Base-by-base conservation (phyloP, 2,888 invertebrate species). In the Drosophila cracens region DNA sequence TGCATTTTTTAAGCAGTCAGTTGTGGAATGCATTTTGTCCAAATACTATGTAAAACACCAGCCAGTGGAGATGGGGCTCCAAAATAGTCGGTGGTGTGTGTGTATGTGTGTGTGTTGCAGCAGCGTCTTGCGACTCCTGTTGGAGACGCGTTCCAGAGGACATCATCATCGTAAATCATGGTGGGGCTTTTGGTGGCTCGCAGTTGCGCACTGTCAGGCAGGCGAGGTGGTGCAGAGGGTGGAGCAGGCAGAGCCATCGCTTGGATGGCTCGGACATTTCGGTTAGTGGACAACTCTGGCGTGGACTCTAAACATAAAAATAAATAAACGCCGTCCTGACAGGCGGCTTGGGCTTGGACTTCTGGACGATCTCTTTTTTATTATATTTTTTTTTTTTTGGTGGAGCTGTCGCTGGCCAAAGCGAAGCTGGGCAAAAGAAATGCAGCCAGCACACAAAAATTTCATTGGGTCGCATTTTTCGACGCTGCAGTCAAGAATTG, bases 261-360 rank as follows among this genome's bases (percentile, higher is more conserved):
- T 67, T 57, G 70, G 46, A 62, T 43, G 60, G 57, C 46, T 66
- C 34, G 71, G 79, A 65, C 75, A 75, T 67, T 81, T 71, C 46
- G 74, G 65, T 63, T 80, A 57, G 63, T 69, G 78, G 63, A 69
- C 71, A 57, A 34, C 33, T 29, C 49, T 57, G 64, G 60, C 49
- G 27, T 29, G 51, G 69, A 74, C 82, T 82, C 81, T 82, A 91
- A 92, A 91, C 90, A 91, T 91, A 90, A 92, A 91, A 91, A 91
- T 90, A 92, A 92, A 92, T 91, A 91, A 89, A 89, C 87, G 82
- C 84, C 82, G 61, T 82, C 68, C 89, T 87, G 91, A 90, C 91
- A 91, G 91, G 91, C 84, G 79, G 82, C 85, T 83, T 87, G 51
- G 62, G 49, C 52, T 46, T 58, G 63, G 65, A 64, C 65, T 27